Evolutionary conservation across 2,888 invertebrate genomes (phyloP), one percentile per base, ranked within the genome.

Genomic region (Pollenia angustigena): DNA sequence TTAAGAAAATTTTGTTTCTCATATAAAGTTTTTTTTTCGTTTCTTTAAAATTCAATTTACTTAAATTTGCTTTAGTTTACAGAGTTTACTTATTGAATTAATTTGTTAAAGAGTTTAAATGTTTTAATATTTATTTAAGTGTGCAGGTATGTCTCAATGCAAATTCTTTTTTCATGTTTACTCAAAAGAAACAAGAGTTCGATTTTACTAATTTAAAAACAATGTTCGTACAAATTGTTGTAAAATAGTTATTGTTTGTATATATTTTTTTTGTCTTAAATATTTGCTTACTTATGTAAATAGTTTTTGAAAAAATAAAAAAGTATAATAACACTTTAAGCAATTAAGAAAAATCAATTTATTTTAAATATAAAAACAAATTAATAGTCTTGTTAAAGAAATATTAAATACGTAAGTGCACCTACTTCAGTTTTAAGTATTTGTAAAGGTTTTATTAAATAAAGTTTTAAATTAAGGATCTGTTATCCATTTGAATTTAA

Each of bases 151-250:
- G n/a, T 52, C 52, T 64, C 11, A 16, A 8, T 48, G 46, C n/a
- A 76, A 76, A 46, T 64, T 44, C 12, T 11, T 68, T 48, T 23
- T 7, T 56, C 42, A 40, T 48, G 46, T 48, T 58, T 46, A 58
- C 32, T 50, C 42, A 68, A 32, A 32, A 32, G 32, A 32, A 69
- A 18, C 16, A 32, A 54, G n/a, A 32, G 2, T 66, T 54, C 32
- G 32, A 54, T 78, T 66, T 62, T 16, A 23, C 12, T 14, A 66
- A 68, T 8, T 68, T 60, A 14, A 78, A 68, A 68, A 78, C 40
- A 68, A 69, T 69, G 18, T 60, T 62, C 23, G 2, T 50, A 60
- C 60, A 60, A 42, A 69, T 71, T 23, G 4, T 23, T 69, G 23
- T 50, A 23, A 60, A 69, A 44, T 79, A 58, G 0, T 58, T 50